Evolutionary conservation across 2,888 invertebrate genomes (phyloP), one percentile per base, ranked within the genome.

Genomic region (Torymus auratus): DNA sequence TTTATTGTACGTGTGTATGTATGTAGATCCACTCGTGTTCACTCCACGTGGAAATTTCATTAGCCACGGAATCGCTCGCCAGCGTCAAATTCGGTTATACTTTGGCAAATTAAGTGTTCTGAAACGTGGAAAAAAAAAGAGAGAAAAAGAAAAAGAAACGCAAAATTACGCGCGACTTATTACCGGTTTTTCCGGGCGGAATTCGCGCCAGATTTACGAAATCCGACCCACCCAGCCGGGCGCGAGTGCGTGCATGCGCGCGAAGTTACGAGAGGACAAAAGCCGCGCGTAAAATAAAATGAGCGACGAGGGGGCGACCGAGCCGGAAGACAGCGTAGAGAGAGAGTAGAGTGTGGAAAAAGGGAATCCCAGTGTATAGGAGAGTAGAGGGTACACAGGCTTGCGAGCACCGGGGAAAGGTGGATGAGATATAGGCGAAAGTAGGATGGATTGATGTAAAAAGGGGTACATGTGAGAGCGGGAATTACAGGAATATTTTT

Each of bases 201-300:
- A 52, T 50, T 71, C 55, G 61, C 71, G 15, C 28, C 28, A 28
- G 28, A 28, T 28, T 28, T 28, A 28, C 28, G 28, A 28, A 28
- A 28, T 28, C 28, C 28, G 28, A 28, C 28, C 28, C 5, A 3
- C 0, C 28, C 7, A 41, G 20, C 61, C 17, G n/a, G n/a, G n/a
- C n/a, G 52, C 71, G 17, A 17, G 61, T 23, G 14, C 15, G 50
- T 17, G 52, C 61, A 20, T 14, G 52, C 17, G 60, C 71, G 52
- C 60, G 52, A 52, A 71, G 61, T 61, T 71, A 61, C 20, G 71
- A 71, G 71, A 28, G 3, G 28, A 71, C 61, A 58, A 71, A 61
- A 61, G n/a, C 13, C 7, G 28, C 28, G 1, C 28, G 28, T 28
- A 28, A 28, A 28, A 28, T 28, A 28, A 28, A 28, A 28, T 28